Evolutionary conservation across 1,140 invertebrate genomes (phyloP).

Genomic region (Latrodectus geometricus): DNA sequence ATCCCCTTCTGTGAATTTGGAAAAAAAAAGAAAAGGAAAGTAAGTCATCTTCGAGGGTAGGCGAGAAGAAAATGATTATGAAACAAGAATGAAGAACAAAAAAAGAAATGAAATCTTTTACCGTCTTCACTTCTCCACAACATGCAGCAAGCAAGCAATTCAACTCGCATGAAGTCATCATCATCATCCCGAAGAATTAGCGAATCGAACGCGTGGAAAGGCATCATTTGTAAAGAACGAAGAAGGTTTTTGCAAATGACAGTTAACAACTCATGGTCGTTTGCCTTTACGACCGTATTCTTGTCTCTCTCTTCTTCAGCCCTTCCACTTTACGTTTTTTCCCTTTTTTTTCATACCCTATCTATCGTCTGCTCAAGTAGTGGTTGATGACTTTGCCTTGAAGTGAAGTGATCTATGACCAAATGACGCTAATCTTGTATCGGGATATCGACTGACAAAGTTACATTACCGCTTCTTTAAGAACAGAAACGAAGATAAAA

Average conservation of each 20-base stretch:
- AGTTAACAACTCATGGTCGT: conserved; percentile 61
- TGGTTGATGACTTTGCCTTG: conserved; percentile 59
- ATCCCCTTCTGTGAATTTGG: not conserved
- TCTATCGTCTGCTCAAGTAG: conserved; percentile 42
- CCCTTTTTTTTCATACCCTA: conserved; percentile 10
- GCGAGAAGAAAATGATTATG: conserved; percentile 52
- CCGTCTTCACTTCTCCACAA: not conserved
- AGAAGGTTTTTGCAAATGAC: conserved; percentile 60
- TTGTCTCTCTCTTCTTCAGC: not conserved
- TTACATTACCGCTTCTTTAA: conserved; percentile 31
- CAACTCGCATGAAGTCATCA: conserved; percentile 39
- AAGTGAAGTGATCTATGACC: conserved; percentile 61
- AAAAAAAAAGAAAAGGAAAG: not conserved
- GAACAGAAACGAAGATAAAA: not conserved
- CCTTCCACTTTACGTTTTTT: not conserved
- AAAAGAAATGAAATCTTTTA: conserved; percentile 9
- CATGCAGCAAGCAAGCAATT: not conserved
- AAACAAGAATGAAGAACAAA: conserved; percentile 48
- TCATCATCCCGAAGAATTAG: conserved; percentile 58
- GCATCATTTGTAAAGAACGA: conserved; percentile 55
- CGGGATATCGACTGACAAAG: conserved; percentile 38
- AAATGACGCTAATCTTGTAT: conserved; percentile 60
- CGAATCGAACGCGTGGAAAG: conserved; percentile 33
- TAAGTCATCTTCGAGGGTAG: not conserved
- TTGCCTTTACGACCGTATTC: conserved; percentile 42